phyloP scores from a whole-genome alignment of 2,113 vertebrate genomes.

The Scolopax mira region DNA sequence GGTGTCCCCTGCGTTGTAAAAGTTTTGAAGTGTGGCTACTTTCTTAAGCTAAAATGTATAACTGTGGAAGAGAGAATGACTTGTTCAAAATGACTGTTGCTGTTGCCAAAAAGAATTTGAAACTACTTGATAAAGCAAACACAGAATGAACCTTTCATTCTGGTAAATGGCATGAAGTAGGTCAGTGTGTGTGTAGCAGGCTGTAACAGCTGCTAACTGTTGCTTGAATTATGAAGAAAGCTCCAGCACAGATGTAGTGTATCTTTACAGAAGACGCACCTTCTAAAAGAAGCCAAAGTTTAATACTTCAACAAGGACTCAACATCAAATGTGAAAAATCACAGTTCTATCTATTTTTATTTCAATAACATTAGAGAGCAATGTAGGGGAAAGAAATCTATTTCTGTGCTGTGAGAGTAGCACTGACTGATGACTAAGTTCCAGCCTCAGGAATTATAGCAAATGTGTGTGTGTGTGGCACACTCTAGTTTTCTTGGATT shows the following conservation, averaged over 20 bases:
- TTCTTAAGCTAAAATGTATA: neutral
- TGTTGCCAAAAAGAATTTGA: constrained; percentile 1
- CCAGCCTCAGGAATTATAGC: neutral
- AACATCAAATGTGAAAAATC: neutral
- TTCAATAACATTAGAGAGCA: neutral
- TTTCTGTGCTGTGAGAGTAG: neutral
- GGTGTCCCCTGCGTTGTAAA: neutral
- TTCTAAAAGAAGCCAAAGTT: constrained; percentile 6
- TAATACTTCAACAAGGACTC: neutral
- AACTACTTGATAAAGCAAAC: neutral
- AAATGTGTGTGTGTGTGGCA: neutral
- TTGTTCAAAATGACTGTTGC: constrained; percentile 25
- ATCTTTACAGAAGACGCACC: neutral
- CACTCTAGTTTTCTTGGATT: neutral
- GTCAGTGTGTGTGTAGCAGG: neutral
- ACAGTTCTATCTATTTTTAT: neutral
- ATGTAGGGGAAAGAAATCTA: neutral
- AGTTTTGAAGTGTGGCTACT: neutral
- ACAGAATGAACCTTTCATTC: neutral
- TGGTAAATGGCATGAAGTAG: neutral
- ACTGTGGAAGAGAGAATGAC: neutral
- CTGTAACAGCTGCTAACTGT: neutral
- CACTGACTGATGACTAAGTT: neutral
- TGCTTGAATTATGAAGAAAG: neutral
- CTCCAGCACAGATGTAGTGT: neutral